Percentiles rank a stretch among this genome's conserved stretches.
These are phyloP conservation scores for Tachypleus tridentatus DNA, from an alignment of 1,140 invertebrate species.

Conservation along the genomic window DNA sequence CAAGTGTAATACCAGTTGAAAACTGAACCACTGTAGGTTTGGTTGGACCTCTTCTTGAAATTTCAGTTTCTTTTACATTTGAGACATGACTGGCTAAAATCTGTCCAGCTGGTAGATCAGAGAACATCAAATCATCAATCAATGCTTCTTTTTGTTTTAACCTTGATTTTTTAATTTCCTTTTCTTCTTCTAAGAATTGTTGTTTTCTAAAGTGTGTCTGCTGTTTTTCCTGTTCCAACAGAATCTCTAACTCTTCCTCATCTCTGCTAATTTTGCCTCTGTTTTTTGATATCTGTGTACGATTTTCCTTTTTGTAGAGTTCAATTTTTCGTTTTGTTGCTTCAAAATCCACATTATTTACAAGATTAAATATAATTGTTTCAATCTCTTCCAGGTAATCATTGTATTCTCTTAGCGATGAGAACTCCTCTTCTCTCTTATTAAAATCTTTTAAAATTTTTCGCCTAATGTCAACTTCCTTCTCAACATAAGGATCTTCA, in stretches of 20 bases:
- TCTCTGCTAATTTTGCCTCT: slow-evolving; percentile 36
- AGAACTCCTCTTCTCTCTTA: slow-evolving; percentile 83
- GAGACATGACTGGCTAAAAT: slow-evolving; percentile 74
- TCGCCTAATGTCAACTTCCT: slow-evolving; percentile 91
- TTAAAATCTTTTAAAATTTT: slow-evolving; percentile 80
- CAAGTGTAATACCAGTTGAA: slow-evolving; percentile 66
- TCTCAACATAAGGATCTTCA: slow-evolving; percentile 91
- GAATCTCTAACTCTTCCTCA: slow-evolving; percentile 55
- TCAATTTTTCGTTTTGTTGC: slow-evolving; percentile 85
- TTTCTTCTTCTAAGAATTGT: slow-evolving; percentile 47
- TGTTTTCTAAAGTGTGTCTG: slow-evolving; percentile 39
- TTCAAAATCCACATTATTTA: slow-evolving; percentile 78
- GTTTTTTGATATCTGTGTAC: slow-evolving; percentile 77
- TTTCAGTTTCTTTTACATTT: slow-evolving; percentile 48
- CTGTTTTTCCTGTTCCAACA: slow-evolving; percentile 63
- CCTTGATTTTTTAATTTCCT: slow-evolving; percentile 67
- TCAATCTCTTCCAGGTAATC: slow-evolving; percentile 87
- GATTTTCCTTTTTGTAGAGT: slow-evolving; percentile 87
- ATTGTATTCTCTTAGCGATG: slow-evolving; percentile 66
- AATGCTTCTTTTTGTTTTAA: slow-evolving; percentile 73
- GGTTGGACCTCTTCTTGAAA: slow-evolving; percentile 39
- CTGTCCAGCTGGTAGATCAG: slow-evolving; percentile 69
- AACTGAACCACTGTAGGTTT: slow-evolving; percentile 46
- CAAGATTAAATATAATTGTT: slow-evolving; percentile 79
- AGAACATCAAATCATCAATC: slow-evolving; percentile 89